Evolutionary conservation across 2,113 vertebrate species (phyloP).

Genomic region (Hemiscyllium ocellatum): DNA sequence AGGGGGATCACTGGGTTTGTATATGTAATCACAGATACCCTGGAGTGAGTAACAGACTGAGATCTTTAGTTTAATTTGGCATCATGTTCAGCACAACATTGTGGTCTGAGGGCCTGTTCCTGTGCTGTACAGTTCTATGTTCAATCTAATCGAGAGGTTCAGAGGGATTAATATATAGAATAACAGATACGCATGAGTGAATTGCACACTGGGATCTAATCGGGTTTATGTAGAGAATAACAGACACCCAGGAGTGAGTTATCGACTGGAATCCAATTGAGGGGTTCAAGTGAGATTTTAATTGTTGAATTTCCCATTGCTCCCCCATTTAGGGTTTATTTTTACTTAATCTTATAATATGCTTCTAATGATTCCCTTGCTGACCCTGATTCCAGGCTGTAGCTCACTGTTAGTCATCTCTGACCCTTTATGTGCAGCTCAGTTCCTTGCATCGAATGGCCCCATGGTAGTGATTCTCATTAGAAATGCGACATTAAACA

Average conservation of each 20-base stretch:
- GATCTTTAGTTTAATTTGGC: too few species aligned
- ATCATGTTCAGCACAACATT: too few species aligned
- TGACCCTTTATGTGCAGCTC: background rate
- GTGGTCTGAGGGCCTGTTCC: too few species aligned
- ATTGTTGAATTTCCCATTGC: background rate
- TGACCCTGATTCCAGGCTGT: background rate
- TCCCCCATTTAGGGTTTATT: background rate
- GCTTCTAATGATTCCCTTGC: background rate
- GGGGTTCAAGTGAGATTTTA: background rate
- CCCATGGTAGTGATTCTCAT: background rate
- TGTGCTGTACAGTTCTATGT: too few species aligned
- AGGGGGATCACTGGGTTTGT: background rate
- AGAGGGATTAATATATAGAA: background rate
- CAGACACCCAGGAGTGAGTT: background rate
- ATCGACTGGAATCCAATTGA: background rate
- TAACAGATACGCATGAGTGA: background rate
- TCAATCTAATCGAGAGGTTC: background rate
- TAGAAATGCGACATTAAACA: background rate
- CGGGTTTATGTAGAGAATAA: background rate
- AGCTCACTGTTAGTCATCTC: background rate
- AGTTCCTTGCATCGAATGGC: background rate
- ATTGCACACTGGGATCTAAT: background rate
- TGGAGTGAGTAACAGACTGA: too few species aligned
- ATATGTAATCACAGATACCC: background rate
- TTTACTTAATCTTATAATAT: background rate